phyloP scores from a whole-genome alignment of 2,888 invertebrate species.

The Rotaria socialis region DNA sequence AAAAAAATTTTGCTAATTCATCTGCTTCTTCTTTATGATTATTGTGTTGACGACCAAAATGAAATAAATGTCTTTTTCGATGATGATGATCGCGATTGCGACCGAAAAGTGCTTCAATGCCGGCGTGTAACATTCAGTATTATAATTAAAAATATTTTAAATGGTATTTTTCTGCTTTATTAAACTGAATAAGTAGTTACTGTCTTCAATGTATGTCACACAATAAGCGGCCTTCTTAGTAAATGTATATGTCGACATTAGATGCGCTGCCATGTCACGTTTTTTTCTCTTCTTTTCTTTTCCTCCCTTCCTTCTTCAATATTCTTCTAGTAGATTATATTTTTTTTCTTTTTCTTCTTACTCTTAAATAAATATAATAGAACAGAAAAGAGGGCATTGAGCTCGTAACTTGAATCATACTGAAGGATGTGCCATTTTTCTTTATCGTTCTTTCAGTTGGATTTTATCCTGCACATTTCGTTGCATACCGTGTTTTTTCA shows the following conservation, averaged over 20 bases:
- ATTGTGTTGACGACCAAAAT: neutral
- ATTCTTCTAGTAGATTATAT: neutral
- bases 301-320: neutral
- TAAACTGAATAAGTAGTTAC: neutral
- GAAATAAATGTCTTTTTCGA: neutral
- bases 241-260: neutral
- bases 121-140: neutral
- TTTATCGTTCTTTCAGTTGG: neutral
- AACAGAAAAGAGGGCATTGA: neutral
- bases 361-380: neutral
- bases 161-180: neutral
- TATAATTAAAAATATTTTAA: no score
- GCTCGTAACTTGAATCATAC: neutral
- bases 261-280: neutral
- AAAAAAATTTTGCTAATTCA: slow-evolving; percentile 64
- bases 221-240: neutral
- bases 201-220: neutral
- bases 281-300: neutral
- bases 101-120: slow-evolving; percentile 10
- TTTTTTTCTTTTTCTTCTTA: neutral
- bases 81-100: slow-evolving; percentile 6
- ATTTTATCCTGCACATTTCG: neutral
- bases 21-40: neutral
- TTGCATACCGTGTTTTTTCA: neutral
- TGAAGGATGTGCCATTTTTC: neutral